Evolutionary conservation across 2,888 invertebrate species (phyloP), one percentile per base, ranked within the genome.

Genomic region (Entomobrya multifasciata): DNA sequence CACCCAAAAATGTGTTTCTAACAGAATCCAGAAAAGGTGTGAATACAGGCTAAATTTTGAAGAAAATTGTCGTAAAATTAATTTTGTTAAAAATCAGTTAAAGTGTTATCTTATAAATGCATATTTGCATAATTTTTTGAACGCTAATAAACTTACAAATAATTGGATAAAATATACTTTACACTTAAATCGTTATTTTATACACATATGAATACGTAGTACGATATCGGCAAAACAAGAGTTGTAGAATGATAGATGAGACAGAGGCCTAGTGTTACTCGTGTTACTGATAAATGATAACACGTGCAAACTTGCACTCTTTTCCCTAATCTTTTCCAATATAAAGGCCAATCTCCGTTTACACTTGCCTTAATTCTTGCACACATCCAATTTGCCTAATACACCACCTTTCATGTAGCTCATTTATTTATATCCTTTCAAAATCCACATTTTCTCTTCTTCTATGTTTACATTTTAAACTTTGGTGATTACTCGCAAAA

Each of bases 381-480:
- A 41, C 8, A 41, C 41, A 65, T 25, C 60, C 3, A 20, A 41
- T 41, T 65, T 65, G 11, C n/a, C 36, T 30, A 55, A 60, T 60
- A 15, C 27, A 41, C 65, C 65, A 65, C 65, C 65, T 65, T 41
- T 65, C 65, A 65, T 49, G 72, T 8, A 72, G 72, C 74, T 52
- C 74, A 49, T 74, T 74, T 74, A 74, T 74, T 74, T 74, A 17
- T 74, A 65, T 49, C 49, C 74, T 30, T 74, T 74, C 74, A 74
- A n/a, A n/a, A n/a, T n/a, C n/a, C n/a, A n/a, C n/a, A n/a, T n/a
- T 74, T 52, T 52, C 74, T 1, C 27, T 15, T 17, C 41, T 41
- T 20, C 65, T 65, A 3, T 65, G 65, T 65, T 65, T 65, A 65
- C 65, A 20, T 41, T 65, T 65, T 60, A 20, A 41, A 30, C 22